A percentile compares a stretch with the other conserved stretches of the same genome.
These are phyloP conservation scores for Sciurus vulgaris DNA, from an alignment of 2,797 vertebrate genomes.

Conservation along the genomic window DNA sequence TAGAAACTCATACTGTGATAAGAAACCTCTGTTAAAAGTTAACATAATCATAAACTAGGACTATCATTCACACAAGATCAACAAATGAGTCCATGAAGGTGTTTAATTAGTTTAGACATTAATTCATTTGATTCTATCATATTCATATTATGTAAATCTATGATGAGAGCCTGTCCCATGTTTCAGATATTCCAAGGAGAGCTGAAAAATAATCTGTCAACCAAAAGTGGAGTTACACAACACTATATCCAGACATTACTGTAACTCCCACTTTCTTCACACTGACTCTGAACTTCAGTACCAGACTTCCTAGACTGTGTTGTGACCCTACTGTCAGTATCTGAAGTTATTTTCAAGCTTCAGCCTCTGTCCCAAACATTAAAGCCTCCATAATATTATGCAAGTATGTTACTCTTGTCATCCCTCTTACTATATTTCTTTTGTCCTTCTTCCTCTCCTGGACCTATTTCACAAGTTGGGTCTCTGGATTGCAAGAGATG, in stretches of 20 bases:
- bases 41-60: background rate
- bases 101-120: background rate
- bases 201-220: background rate
- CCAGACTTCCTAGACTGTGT: background rate
- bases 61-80: background rate
- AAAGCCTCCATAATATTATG: background rate
- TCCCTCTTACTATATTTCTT: background rate
- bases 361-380: background rate
- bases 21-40: background rate
- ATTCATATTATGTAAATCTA: slow-evolving; percentile 21
- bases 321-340: background rate
- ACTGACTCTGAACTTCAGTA: background rate
- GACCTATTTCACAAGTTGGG: background rate
- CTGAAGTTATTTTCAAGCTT: background rate
- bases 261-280: background rate
- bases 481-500: background rate
- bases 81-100: background rate
- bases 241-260: background rate
- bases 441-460: background rate
- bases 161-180: background rate
- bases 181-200: slow-evolving; percentile 35
- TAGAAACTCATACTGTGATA: background rate
- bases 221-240: background rate
- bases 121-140: slow-evolving; percentile 22
- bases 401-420: background rate